Conservation (phyloP, 1,140 invertebrate genomes). For the Dufourea novaeangliae region DNA sequence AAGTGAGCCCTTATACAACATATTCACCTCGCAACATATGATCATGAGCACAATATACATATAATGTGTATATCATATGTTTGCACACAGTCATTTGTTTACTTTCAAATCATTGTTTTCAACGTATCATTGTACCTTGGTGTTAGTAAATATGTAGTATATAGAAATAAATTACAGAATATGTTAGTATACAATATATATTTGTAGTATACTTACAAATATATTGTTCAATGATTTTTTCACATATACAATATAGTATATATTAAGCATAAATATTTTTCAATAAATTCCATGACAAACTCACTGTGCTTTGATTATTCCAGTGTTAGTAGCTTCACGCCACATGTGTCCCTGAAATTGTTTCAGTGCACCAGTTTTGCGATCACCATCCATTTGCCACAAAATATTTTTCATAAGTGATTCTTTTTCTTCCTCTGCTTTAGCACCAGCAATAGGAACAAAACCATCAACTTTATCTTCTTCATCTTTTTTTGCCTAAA, state of each 20-base stretch:
- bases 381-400: constrained; percentile 91
- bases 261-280: constrained; percentile 11
- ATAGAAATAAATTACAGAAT: not conserved
- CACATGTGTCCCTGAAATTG: constrained; percentile 94
- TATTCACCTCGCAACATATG: constrained; percentile 53
- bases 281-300: constrained; percentile 76
- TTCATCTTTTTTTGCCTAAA: constrained; percentile 82
- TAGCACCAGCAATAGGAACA: constrained; percentile 81
- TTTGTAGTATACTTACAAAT: constrained; percentile 8
- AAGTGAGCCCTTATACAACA: constrained; percentile 63
- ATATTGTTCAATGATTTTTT: constrained; percentile 12
- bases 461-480: constrained; percentile 83
- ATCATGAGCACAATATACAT: not conserved
- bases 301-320: constrained; percentile 93
- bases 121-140: not conserved
- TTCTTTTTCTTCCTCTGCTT: constrained; percentile 83
- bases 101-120: not conserved
- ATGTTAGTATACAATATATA: not conserved
- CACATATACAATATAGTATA: constrained; percentile 1
- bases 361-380: constrained; percentile 91
- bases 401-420: constrained; percentile 86
- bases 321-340: constrained; percentile 90
- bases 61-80: constrained; percentile 10
- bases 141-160: not conserved
- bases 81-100: constrained; percentile 4